A percentile compares a stretch with the other conserved stretches of the same genome.
These are phyloP conservation scores for Globicephala melas DNA, from an alignment of 2,113 vertebrate species.

Conservation along the genomic window DNA sequence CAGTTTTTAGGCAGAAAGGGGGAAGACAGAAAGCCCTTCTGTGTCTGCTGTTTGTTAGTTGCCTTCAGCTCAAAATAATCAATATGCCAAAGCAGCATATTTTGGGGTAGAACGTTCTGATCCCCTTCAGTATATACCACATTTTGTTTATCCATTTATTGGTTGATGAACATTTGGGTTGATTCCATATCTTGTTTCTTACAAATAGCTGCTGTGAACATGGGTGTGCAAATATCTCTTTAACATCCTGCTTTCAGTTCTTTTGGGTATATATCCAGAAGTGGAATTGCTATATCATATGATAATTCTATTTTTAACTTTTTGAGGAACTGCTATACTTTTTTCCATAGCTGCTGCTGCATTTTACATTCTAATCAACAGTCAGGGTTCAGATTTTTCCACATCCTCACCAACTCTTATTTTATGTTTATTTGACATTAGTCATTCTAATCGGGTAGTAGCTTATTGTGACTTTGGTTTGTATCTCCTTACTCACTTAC, in stretches of 20 bases:
- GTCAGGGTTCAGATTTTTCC: neutral
- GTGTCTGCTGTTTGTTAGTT: neutral
- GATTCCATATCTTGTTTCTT: neutral
- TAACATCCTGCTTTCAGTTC: neutral
- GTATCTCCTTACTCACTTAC: neutral
- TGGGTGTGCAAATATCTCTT: neutral
- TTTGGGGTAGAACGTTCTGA: neutral
- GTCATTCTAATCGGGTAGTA: neutral
- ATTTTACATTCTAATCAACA: neutral
- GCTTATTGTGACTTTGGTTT: neutral
- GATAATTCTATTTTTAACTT: neutral
- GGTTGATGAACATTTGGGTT: neutral
- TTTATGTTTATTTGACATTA: neutral
- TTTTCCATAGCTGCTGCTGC: neutral
- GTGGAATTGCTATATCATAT: neutral
- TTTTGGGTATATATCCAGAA: neutral
- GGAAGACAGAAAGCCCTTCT: neutral
- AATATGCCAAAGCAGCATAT: neutral
- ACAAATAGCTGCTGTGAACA: neutral
- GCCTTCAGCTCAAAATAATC: neutral
- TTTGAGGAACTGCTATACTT: neutral
- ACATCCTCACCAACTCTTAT: neutral
- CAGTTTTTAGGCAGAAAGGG: neutral
- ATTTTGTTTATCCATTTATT: neutral
- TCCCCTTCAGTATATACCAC: neutral